Evolutionary conservation across 2,888 invertebrate genomes (phyloP), one percentile per base, ranked within the genome.

Genomic region (Elgonia sp.): DNA sequence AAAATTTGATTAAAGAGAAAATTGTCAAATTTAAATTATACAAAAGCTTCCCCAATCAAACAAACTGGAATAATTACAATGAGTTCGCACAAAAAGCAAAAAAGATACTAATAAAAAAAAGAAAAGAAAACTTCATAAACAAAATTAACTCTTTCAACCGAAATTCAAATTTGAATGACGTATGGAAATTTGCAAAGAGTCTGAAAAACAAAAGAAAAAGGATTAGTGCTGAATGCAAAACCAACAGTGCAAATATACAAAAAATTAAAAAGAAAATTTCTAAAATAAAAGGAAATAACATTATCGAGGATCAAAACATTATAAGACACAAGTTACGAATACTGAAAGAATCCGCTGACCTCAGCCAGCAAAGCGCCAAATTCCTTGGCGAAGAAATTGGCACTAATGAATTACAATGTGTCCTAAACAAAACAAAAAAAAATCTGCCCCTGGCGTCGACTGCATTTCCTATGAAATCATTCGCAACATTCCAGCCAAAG

Each of bases 121-220:
- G 16, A 50, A 14, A 14, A 5, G 50, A 50, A 5, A 50, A 50
- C 16, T 70, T 70, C 37, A 70, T n/a, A 53, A 53, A 53, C 0
- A 70, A 70, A 70, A 53, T 70, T 70, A 70, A 70, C 18, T 53
- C 70, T 18, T 53, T 70, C 18, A 55, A 53, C 37, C 21, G 37
- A 37, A 53, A 53, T n/a, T n/a, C 70, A n/a, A 53, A 70, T 42
- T 7, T 18, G 53, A 53, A 4, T 2, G 70, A 70, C n/a, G 9
- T 70, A 9, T 70, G 53, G 50, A n/a, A 4, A 3, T 10, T 70
- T 5, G 70, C 53, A n/a, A 70, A 70, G 37, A 70, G 53, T 42
- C 53, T 70, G 16, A 70, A 70, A 70, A 70, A 70, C 16, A 70
- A 70, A 53, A 70, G 70, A 37, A 53, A 29, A n/a, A 70, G 70